Percentiles rank a stretch among this genome's conserved stretches.
phyloP scores from a whole-genome alignment of 2,888 invertebrate genomes.

The Temnothorax unifasciatus region DNA sequence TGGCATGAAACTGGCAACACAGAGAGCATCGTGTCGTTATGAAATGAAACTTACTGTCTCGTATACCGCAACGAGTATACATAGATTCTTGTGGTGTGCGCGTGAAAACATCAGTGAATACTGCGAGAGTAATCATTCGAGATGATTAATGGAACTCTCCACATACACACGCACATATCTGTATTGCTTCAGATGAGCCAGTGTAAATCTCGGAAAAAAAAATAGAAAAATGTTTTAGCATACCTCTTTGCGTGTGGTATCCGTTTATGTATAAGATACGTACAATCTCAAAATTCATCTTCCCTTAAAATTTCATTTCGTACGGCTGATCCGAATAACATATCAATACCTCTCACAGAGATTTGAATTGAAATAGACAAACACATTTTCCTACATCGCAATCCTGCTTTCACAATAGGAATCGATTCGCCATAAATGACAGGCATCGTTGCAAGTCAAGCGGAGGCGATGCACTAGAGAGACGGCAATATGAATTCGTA shows the following conservation, averaged over 20 bases:
- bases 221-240: neutral
- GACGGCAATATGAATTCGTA: conserved; percentile 54
- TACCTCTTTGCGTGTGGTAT: conserved; percentile 39
- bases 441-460: conserved; percentile 19
- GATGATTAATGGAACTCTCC: conserved; percentile 80
- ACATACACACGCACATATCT: neutral
- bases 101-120: conserved; percentile 61
- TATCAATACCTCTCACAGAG: neutral
- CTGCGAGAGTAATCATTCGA: conserved; percentile 77
- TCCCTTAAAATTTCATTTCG: conserved; percentile 14
- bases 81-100: neutral
- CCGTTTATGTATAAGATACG: conserved; percentile 32
- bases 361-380: conserved; percentile 15
- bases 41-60: conserved; percentile 43
- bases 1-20: conserved; percentile 20
- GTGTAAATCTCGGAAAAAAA: neutral
- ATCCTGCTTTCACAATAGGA: conserved; percentile 10
- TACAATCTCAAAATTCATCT: neutral
- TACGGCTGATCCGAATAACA: neutral
- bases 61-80: neutral
- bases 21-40: conserved; percentile 11
- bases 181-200: conserved; percentile 27
- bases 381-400: neutral
- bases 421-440: conserved; percentile 47
- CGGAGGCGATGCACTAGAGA: neutral